Percentiles rank a stretch among this genome's conserved stretches.
These are phyloP conservation scores for Euthynnus affinis DNA, from an alignment of 2,797 vertebrate genomes.

Conservation along the genomic window DNA sequence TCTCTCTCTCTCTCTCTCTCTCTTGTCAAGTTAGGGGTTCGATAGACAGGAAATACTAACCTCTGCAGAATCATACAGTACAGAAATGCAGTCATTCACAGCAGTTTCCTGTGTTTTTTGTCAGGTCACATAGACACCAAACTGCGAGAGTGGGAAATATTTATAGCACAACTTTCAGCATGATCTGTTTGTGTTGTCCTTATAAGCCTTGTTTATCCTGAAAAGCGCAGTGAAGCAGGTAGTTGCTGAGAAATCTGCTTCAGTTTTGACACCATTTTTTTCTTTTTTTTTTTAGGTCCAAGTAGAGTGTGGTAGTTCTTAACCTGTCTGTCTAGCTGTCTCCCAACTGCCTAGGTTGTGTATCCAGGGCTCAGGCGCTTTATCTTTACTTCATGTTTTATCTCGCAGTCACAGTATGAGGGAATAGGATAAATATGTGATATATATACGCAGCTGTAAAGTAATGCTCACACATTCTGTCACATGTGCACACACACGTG, in stretches of 20 bases:
- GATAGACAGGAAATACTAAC: not conserved
- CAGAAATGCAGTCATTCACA: conserved; percentile 1
- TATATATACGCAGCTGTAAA: conserved; percentile 19
- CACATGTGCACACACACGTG: conserved; percentile 12
- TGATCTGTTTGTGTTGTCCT: conserved; percentile 34
- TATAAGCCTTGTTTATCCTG: conserved; percentile 42
- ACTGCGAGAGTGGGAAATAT: conserved; percentile 28
- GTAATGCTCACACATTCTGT: not conserved
- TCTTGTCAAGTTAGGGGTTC: not conserved
- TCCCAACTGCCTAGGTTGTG: conserved; percentile 19
- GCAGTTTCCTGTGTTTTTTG: conserved; percentile 14
- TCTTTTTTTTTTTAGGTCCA: not conserved
- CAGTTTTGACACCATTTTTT: conserved; percentile 30
- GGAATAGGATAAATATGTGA: not conserved
- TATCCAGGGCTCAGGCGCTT: not conserved
- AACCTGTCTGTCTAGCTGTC: conserved; percentile 29
- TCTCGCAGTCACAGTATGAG: conserved; percentile 10
- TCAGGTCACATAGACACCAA: conserved; percentile 13
- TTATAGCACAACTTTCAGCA: conserved; percentile 24
- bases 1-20: too few species aligned
- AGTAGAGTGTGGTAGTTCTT: conserved; percentile 20
- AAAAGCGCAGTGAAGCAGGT: conserved; percentile 27
- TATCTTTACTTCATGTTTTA: conserved; percentile 18
- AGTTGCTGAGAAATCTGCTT: conserved; percentile 27
- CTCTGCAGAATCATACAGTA: not conserved